A percentile compares a stretch with the other conserved stretches of the same genome.
Evolutionary conservation across 2,113 vertebrate genomes (phyloP).

Genomic region (Astur gentilis): DNA sequence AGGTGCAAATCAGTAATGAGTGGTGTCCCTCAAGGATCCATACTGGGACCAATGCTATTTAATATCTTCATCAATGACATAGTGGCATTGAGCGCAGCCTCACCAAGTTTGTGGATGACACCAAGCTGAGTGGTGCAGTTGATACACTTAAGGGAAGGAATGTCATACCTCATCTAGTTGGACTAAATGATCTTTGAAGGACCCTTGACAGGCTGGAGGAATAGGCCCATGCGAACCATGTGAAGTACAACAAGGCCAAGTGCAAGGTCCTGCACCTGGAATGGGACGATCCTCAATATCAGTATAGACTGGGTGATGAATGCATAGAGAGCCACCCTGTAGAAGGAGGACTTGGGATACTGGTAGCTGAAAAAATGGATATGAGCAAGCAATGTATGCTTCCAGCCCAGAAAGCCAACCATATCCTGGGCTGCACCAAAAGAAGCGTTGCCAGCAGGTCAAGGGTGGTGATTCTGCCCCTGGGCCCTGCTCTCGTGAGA

Average conservation of each 20-base stretch:
- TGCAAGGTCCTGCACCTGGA: background rate
- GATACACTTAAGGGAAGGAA: background rate
- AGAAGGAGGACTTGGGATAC: background rate
- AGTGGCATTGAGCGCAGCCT: background rate
- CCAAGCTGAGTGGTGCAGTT: background rate
- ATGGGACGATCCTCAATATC: background rate
- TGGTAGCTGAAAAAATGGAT: background rate
- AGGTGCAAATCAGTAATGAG: background rate
- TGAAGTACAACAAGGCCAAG: background rate
- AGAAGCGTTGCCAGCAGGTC: background rate
- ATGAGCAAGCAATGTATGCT: background rate
- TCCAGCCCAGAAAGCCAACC: background rate
- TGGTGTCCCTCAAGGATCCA: background rate
- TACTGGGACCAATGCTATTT: background rate
- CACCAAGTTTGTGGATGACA: background rate
- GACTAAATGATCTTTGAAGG: background rate
- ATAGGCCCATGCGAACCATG: accelerated
- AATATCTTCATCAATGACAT: background rate
- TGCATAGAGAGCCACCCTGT: background rate
- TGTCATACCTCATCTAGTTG: background rate
- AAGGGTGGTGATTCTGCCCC: background rate
- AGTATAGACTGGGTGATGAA: background rate
- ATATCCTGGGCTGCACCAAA: background rate
- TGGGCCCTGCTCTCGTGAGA: background rate
- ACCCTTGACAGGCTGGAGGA: background rate